Evolutionary conservation across 2,888 invertebrate species (phyloP).

Genomic region (Argyra leucocephala): DNA sequence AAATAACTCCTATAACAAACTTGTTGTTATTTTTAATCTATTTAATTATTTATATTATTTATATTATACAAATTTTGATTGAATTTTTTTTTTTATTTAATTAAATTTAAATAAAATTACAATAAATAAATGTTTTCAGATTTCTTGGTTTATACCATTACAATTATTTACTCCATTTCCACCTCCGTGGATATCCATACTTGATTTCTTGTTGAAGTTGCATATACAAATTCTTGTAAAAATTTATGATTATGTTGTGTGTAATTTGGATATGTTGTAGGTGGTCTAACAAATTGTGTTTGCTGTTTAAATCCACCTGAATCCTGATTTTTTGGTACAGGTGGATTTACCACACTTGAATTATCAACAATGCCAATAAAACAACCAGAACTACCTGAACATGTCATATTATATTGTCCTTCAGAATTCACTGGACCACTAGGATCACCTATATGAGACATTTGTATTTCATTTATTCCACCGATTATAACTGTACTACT

Average conservation of each 20-base stretch:
- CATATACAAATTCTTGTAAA: constrained; percentile 89
- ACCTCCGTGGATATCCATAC: constrained; percentile 28
- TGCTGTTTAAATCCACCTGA: constrained; percentile 19
- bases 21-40: too few relatives aligned
- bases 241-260: constrained; percentile 93
- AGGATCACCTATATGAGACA: not conserved
- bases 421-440: constrained; percentile 43
- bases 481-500: constrained; percentile 9
- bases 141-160: constrained; percentile 27
- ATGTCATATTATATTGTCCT: constrained; percentile 50
- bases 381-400: constrained; percentile 56
- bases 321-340: not conserved
- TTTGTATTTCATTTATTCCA: constrained; percentile 25
- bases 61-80: too few relatives aligned
- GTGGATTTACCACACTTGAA: too few relatives aligned
- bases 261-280: constrained; percentile 81
- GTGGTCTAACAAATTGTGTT: constrained; percentile 72
- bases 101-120: too few relatives aligned
- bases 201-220: constrained; percentile 66
- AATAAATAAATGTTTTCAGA: too few relatives aligned
- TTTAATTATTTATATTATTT: too few relatives aligned
- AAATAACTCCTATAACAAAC: too few relatives aligned
- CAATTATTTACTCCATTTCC: constrained; percentile 30
- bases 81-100: too few relatives aligned
- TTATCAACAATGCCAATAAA: not conserved